phyloP scores from a whole-genome alignment of 2,888 invertebrate species.

The Neria commutata region DNA sequence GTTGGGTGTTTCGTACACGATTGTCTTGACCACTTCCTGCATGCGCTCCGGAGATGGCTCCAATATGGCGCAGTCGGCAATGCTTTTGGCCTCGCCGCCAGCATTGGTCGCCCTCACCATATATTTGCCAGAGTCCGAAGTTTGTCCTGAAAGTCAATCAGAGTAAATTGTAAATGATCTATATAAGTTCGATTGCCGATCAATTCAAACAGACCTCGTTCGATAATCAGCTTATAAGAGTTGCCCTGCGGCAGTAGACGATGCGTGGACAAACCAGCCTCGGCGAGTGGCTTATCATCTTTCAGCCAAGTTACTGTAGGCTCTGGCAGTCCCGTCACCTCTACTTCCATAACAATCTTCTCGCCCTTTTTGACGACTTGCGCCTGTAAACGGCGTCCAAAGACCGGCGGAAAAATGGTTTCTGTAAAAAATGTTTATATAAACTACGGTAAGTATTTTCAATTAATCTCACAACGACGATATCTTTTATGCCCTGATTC shows the following conservation, averaged over 20 bases:
- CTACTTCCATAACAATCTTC: slow-evolving; percentile 75
- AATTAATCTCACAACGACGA: too few species aligned
- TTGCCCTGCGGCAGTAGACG: slow-evolving; percentile 71
- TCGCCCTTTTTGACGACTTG: slow-evolving; percentile 76
- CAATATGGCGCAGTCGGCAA: slow-evolving; percentile 77
- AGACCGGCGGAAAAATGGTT: slow-evolving; percentile 80
- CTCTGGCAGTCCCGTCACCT: slow-evolving; percentile 78
- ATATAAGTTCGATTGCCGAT: neutral
- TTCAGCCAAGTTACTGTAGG: slow-evolving; percentile 77
- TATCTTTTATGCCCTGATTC: too few species aligned
- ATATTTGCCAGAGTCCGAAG: slow-evolving; percentile 76
- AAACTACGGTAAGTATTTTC: neutral
- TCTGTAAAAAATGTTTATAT: slow-evolving; percentile 67
- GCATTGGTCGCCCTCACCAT: slow-evolving; percentile 76
- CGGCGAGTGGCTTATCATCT: slow-evolving; percentile 70
- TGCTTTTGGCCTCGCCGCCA: slow-evolving; percentile 82
- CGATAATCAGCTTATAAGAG: slow-evolving; percentile 72
- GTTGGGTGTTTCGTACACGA: slow-evolving; percentile 65
- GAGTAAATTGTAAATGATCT: slow-evolving; percentile 4
- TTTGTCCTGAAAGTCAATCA: slow-evolving; percentile 63
- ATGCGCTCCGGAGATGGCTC: slow-evolving; percentile 73
- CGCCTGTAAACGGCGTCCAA: slow-evolving; percentile 77
- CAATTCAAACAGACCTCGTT: slow-evolving; percentile 67
- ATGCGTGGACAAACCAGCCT: slow-evolving; percentile 64
- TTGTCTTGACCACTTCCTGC: slow-evolving; percentile 72